Base-by-base conservation (phyloP, 2,888 invertebrate species). In the Trissolcus brochymenae region DNA sequence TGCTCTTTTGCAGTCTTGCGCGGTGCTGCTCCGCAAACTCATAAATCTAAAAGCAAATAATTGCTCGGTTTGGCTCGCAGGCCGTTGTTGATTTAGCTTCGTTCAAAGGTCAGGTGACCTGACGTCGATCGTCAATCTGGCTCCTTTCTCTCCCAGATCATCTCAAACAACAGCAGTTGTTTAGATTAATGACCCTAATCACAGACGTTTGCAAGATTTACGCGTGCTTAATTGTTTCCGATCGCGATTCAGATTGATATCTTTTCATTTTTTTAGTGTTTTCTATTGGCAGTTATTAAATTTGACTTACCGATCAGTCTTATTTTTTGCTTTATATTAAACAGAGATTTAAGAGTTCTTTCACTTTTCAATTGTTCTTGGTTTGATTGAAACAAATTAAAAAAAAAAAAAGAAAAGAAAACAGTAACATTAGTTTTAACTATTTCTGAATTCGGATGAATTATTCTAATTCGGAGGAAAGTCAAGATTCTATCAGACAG, bases 21-120 rank as follows among this genome's bases (percentile, higher is more conserved):
- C 35, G 50, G 66, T 71, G 78, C 78, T 78, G 81, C 79, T 82
- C 81, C 78, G 82, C 83, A 87, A 85, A 86, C 87, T 87, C 88
- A 87, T 88, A 88, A 88, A 88, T 88, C 87, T 85, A 83, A 85
- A 83, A 82, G 87, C 85, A 88, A 88, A 88, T 88, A 88, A 88
- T 88, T 88, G 86, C 87, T 85, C 82, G 84, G 82, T 82, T 83
- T 81, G 77, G 78, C 82, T 79, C 77, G 80, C 79, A 66, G 82
- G 82, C 81, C 76, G 82, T 82, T 87, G 87, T 87, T 88, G 87
- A 87, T 87, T 87, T 87, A 88, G 83, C 85, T 84, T 80, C 85
- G 85, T 85, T 86, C 86, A 84, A 84, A 85, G 88, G 86, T 87
- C 85, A 83, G 61, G 60, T 68, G 72, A 76, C 75, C 75, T 51